Percentiles rank a stretch among this genome's conserved stretches.
These are phyloP conservation scores for Listronotus oregonensis DNA, from an alignment of 1,140 invertebrate species.

Conservation along the genomic window DNA sequence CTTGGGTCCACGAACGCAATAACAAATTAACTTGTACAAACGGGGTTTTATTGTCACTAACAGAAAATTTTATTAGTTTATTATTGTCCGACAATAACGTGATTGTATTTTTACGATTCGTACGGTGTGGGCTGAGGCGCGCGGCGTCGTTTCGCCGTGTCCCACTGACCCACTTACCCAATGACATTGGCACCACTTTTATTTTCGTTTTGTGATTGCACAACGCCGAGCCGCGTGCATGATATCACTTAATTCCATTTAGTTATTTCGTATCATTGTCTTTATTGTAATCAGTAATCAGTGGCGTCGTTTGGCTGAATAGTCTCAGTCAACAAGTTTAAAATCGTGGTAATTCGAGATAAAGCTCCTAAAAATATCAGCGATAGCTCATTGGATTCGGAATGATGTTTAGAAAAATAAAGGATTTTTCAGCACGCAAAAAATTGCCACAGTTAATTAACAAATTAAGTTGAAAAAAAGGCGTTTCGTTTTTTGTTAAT, in stretches of 20 bases:
- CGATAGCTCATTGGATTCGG: too few species aligned
- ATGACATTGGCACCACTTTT: constrained; percentile 63
- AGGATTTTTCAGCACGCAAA: too few species aligned
- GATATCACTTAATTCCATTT: constrained; percentile 33
- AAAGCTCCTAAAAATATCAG: too few species aligned
- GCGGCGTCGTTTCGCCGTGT: constrained; percentile 44
- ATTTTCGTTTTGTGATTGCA: constrained; percentile 40
- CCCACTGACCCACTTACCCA: constrained; percentile 64
- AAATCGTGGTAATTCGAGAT: too few species aligned
- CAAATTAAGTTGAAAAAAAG: too few species aligned
- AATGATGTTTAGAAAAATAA: too few species aligned
- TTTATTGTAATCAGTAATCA: constrained; percentile 5
- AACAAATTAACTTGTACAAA: too few species aligned
- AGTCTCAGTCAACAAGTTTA: too few species aligned
- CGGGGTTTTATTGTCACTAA: background rate
- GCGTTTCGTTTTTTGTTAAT: too few species aligned
- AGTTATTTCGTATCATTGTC: constrained; percentile 16
- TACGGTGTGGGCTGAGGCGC: background rate
- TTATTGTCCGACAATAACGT: background rate
- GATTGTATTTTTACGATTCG: constrained; percentile 13
- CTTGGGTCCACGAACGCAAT: too few species aligned
- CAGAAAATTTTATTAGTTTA: constrained; percentile 2
- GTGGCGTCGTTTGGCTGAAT: constrained; percentile 6
- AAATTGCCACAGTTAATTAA: too few species aligned
- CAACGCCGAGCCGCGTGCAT: constrained; percentile 29